Evolutionary conservation across 2,888 invertebrate genomes (phyloP).

Genomic region (Tyria jacobaeae): DNA sequence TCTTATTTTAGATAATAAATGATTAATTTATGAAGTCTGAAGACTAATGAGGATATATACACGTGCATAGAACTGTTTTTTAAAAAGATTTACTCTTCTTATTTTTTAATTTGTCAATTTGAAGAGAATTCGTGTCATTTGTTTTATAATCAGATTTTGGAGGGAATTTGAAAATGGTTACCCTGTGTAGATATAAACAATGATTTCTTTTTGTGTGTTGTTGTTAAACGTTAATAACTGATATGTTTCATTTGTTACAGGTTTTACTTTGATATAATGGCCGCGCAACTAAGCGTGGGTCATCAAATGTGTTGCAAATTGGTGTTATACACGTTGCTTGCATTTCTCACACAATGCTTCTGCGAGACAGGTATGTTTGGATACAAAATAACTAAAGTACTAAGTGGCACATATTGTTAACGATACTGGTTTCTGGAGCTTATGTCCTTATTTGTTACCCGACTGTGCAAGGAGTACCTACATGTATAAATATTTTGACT

Average conservation of each 20-base stretch:
- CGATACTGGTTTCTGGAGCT: background rate
- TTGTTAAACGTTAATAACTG: background rate
- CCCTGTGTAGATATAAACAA: background rate
- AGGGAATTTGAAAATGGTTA: background rate
- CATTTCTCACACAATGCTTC: constrained; percentile 46
- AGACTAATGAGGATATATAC: background rate
- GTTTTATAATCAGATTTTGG: background rate
- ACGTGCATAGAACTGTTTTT: too few species aligned
- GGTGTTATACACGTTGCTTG: constrained; percentile 42
- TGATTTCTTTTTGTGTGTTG: background rate
- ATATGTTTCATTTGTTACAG: constrained; percentile 55
- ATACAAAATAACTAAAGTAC: background rate
- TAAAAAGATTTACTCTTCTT: too few species aligned
- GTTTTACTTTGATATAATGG: constrained; percentile 53
- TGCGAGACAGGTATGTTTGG: constrained; percentile 62
- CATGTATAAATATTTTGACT: too few species aligned
- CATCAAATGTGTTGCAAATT: constrained; percentile 35
- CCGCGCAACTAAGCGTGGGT: constrained; percentile 33
- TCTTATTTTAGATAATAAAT: too few species aligned
- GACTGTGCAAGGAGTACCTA: too few species aligned
- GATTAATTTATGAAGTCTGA: background rate
- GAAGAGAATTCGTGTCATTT: background rate
- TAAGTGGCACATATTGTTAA: background rate
- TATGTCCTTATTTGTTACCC: background rate
- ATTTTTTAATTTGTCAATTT: background rate